A percentile compares a stretch with the other conserved stretches of the same genome.
phyloP scores from a whole-genome alignment of 1,140 invertebrate genomes.

The Globodera ellingtonae region DNA sequence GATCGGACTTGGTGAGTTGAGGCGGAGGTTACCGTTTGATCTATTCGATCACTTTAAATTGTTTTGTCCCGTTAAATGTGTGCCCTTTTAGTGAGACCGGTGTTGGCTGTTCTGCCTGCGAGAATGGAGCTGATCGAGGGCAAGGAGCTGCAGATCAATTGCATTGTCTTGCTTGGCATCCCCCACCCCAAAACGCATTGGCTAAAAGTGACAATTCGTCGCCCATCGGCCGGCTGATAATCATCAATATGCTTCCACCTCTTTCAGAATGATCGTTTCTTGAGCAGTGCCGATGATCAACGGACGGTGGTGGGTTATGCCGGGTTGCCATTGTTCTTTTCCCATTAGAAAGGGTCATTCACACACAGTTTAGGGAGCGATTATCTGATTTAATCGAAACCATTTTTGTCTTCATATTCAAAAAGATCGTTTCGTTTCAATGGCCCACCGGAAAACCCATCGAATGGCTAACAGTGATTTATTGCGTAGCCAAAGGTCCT shows the following conservation, averaged over 20 bases:
- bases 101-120: slow-evolving; percentile 57
- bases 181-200: slow-evolving; percentile 67
- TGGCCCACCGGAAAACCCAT: slow-evolving; percentile 14
- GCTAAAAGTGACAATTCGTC: slow-evolving; percentile 53
- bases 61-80: background rate
- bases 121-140: slow-evolving; percentile 62
- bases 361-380: too few species aligned
- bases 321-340: too few species aligned
- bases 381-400: background rate
- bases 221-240: background rate
- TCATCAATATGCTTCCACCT: background rate
- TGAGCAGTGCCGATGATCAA: background rate
- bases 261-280: background rate
- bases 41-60: background rate
- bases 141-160: slow-evolving; percentile 60
- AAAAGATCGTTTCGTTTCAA: background rate
- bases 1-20: slow-evolving; percentile 67
- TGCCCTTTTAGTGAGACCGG: slow-evolving; percentile 46
- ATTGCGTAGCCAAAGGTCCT: slow-evolving; percentile 46
- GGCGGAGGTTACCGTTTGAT: background rate
- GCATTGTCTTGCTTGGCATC: slow-evolving; percentile 67
- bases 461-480: background rate
- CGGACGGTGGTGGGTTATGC: background rate
- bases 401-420: background rate
- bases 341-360: too few species aligned